Conservation (phyloP, 2,888 invertebrate species). For the Sicus ferrugineus region DNA sequence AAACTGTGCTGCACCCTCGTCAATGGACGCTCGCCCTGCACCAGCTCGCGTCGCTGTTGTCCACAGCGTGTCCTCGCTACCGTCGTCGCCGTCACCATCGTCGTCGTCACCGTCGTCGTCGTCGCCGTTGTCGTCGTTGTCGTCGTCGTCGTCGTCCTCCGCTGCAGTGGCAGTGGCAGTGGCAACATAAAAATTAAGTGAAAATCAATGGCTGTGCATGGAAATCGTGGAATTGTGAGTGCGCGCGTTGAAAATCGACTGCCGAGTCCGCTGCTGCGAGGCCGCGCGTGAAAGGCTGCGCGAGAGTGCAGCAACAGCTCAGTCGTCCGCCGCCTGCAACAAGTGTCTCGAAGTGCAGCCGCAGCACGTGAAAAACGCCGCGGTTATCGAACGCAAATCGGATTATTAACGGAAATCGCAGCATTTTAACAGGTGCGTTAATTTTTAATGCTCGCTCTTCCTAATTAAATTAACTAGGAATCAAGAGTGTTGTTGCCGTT, state of each 20-base stretch:
- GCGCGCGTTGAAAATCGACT: neutral
- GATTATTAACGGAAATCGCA: slow-evolving; percentile 12
- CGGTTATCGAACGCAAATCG: neutral
- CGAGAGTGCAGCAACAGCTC: neutral
- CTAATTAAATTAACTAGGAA: neutral
- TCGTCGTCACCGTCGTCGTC: too few relatives aligned
- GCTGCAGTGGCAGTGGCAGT: neutral
- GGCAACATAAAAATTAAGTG: slow-evolving; percentile 17
- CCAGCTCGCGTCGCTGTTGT: too few relatives aligned
- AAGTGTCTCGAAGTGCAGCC: neutral
- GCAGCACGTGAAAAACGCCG: neutral
- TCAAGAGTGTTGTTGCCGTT: neutral
- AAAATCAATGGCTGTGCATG: slow-evolving; percentile 11
- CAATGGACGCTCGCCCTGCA: too few relatives aligned
- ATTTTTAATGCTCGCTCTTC: neutral
- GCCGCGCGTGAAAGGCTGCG: too few relatives aligned
- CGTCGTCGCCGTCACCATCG: too few relatives aligned
- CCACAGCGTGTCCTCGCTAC: too few relatives aligned
- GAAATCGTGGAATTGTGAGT: neutral
- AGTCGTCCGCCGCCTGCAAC: neutral
- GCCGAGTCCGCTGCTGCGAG: neutral
- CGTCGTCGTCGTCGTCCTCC: neutral
- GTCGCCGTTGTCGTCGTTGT: neutral
- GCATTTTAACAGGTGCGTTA: slow-evolving; percentile 11
- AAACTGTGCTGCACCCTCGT: too few relatives aligned